phyloP scores from a whole-genome alignment of 2,113 vertebrate species.

The Oryzias javanicus region DNA sequence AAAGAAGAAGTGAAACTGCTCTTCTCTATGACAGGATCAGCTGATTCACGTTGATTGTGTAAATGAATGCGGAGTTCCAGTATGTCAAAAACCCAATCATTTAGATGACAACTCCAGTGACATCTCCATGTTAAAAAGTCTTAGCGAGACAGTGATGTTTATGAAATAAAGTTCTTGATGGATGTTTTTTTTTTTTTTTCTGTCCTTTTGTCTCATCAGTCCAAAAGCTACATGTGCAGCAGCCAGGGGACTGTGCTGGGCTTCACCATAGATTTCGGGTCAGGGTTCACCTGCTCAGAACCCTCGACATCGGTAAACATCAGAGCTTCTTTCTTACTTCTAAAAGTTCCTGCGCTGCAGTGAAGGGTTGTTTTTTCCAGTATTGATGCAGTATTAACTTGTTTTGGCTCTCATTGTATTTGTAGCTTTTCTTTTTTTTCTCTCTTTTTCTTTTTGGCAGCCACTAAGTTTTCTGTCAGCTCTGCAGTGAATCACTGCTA shows the following conservation, averaged over 20 bases:
- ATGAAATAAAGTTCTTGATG: slow-evolving; percentile 1
- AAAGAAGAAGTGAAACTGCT: too few species aligned
- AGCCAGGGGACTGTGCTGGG: slow-evolving; percentile 84
- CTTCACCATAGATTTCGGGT: slow-evolving; percentile 87
- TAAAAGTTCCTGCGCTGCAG: background rate
- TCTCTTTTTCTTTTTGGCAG: background rate
- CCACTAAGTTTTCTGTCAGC: background rate
- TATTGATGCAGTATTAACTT: background rate
- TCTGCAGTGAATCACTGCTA: slow-evolving; percentile 1
- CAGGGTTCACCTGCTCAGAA: slow-evolving; percentile 90
- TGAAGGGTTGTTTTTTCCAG: background rate
- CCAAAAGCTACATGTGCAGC: slow-evolving; percentile 88
- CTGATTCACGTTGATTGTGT: too few species aligned
- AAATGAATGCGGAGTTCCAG: too few species aligned
- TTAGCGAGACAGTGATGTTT: background rate
- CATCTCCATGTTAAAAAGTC: too few species aligned
- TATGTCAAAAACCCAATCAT: too few species aligned
- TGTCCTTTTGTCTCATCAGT: slow-evolving; percentile 73
- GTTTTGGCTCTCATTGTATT: background rate
- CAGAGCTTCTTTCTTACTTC: background rate
- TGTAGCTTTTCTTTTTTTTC: background rate
- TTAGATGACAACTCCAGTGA: too few species aligned
- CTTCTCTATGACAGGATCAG: too few species aligned
- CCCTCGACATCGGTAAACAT: slow-evolving; percentile 81
- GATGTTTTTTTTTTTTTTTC: background rate